phyloP scores from a whole-genome alignment of 2,113 vertebrate genomes.

The Acanthochromis polyacanthus region DNA sequence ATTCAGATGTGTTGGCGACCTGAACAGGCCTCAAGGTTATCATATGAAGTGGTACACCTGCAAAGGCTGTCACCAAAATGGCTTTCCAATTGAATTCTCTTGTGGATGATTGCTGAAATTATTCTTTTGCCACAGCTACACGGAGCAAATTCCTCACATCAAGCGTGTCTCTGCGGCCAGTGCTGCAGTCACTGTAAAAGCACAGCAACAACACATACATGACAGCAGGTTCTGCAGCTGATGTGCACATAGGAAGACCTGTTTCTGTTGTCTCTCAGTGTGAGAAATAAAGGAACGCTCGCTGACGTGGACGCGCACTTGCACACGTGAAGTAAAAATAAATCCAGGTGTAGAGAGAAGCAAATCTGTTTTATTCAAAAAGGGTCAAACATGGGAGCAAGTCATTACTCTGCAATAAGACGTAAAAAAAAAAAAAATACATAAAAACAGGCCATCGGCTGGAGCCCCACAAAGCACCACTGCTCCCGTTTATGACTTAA shows the following conservation, averaged over 20 bases:
- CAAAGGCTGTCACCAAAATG: slow-evolving; percentile 25
- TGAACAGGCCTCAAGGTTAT: slow-evolving; percentile 38
- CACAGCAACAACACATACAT: slow-evolving; percentile 51
- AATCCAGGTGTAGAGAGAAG: slow-evolving; percentile 22
- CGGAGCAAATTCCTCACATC: slow-evolving; percentile 33
- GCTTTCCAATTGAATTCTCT: slow-evolving; percentile 11
- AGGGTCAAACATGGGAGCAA: slow-evolving; percentile 7
- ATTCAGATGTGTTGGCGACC: slow-evolving; percentile 41
- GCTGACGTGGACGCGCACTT: slow-evolving; percentile 8
- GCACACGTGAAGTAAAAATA: slow-evolving; percentile 18
- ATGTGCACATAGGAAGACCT: slow-evolving; percentile 27
- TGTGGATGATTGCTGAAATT: slow-evolving; percentile 3
- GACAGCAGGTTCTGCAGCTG: slow-evolving; percentile 35
- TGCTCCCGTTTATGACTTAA: slow-evolving; percentile 21
- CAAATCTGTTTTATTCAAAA: slow-evolving; percentile 1
- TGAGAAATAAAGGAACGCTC: slow-evolving; percentile 34
- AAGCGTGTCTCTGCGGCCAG: slow-evolving; percentile 35
- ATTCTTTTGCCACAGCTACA: slow-evolving; percentile 21
- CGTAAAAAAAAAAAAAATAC: background rate
- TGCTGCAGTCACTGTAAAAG: slow-evolving; percentile 47
- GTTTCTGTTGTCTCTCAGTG: background rate
- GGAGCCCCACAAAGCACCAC: slow-evolving; percentile 13
- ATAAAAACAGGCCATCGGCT: background rate
- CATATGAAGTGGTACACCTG: slow-evolving; percentile 17
- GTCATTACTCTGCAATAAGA: slow-evolving; percentile 19